Conservation (phyloP, 2,888 invertebrate species). For the Spodoptera littoralis region DNA sequence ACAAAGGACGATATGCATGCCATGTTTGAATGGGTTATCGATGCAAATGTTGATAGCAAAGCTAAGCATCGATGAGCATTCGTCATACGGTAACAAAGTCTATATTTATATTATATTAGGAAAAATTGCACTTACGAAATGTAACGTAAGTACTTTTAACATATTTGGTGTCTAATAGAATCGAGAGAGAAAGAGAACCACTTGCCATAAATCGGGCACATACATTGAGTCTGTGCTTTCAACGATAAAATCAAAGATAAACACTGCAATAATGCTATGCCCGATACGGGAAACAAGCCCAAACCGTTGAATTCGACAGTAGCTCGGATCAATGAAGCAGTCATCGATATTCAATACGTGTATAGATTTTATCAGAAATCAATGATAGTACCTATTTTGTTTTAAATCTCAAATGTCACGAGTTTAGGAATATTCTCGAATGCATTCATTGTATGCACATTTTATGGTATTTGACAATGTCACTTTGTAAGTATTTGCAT, state of each 20-base stretch:
- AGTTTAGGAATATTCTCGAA: not conserved
- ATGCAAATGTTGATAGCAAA: constrained; percentile 21
- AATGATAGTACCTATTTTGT: not conserved
- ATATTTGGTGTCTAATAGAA: too few species aligned
- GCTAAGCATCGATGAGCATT: constrained; percentile 16
- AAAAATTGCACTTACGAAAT: too few species aligned
- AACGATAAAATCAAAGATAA: too few species aligned
- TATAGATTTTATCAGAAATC: constrained; percentile 2
- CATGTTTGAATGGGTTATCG: constrained; percentile 22
- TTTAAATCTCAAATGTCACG: constrained; percentile 2
- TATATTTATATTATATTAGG: too few species aligned
- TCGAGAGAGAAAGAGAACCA: too few species aligned
- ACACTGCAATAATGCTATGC: too few species aligned
- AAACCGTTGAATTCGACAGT: too few species aligned
- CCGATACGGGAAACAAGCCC: too few species aligned
- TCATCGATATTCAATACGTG: constrained; percentile 6
- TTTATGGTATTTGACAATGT: constrained; percentile 1
- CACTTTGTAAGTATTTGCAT: not conserved
- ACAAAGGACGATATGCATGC: constrained; percentile 36
- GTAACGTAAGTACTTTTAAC: too few species aligned
- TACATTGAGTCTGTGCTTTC: too few species aligned
- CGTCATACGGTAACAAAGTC: constrained; percentile 3
- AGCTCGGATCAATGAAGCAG: too few species aligned
- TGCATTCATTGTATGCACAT: not conserved
- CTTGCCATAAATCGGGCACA: too few species aligned